Percentiles rank a stretch among this genome's conserved stretches.
Conservation (phyloP, 2,113 vertebrate genomes). For the Notothenia coriiceps region DNA sequence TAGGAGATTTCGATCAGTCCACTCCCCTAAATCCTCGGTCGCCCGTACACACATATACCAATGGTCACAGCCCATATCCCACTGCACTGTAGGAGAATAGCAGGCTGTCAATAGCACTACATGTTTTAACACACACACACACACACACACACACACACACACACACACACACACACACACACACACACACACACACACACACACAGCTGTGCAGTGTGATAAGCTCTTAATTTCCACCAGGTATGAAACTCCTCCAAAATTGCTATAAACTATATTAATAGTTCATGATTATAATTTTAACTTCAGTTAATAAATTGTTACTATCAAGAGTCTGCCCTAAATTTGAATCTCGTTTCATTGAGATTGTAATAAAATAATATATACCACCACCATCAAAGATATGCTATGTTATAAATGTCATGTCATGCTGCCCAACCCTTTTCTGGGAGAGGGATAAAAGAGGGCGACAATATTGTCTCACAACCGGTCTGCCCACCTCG, state of each 20-base stretch:
- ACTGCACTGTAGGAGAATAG: conserved; percentile 58
- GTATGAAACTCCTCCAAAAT: conserved; percentile 17
- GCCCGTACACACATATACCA: conserved; percentile 17
- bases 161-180: conserved; percentile 11
- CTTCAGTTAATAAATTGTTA: background rate
- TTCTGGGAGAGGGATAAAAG: conserved; percentile 22
- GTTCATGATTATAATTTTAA: conserved; percentile 18
- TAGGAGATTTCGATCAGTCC: conserved; percentile 75
- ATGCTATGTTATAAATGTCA: background rate
- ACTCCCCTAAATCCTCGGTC: conserved; percentile 34
- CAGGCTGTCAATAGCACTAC: conserved; percentile 47
- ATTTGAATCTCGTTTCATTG: background rate
- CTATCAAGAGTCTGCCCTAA: background rate
- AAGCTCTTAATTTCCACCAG: conserved; percentile 20
- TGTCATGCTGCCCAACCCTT: background rate
- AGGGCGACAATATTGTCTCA: conserved; percentile 7
- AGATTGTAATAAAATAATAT: background rate
- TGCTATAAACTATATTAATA: conserved; percentile 6
- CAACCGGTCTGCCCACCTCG: conserved; percentile 37
- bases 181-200: background rate
- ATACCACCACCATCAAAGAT: background rate
- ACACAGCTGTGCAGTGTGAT: conserved; percentile 9
- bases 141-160: conserved; percentile 32
- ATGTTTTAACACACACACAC: background rate
- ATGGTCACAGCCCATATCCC: conserved; percentile 36